Conservation (phyloP, 2,797 vertebrate species). For the Sebastes miniatus region DNA sequence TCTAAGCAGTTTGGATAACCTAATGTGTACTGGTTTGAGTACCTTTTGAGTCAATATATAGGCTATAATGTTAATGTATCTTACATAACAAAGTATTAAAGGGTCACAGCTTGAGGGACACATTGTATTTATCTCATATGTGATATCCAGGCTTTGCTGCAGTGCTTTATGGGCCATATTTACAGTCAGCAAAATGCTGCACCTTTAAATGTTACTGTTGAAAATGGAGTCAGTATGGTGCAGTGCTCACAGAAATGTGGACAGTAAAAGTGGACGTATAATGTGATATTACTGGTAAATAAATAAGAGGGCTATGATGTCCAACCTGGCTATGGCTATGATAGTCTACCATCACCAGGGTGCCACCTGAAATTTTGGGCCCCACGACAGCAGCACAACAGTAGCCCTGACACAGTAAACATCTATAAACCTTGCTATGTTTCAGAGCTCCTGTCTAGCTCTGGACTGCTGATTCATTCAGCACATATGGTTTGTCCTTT, state of each 20-base stretch:
- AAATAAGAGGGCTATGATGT: background rate
- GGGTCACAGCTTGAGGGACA: background rate
- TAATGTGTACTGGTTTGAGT: background rate
- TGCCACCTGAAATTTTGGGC: background rate
- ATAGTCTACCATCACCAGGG: background rate
- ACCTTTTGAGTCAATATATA: background rate
- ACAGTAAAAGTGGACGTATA: background rate
- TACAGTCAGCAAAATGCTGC: background rate
- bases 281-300: background rate
- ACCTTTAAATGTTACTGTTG: background rate
- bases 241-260: background rate
- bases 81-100: background rate
- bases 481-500: background rate
- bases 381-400: constrained; percentile 11
- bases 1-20: background rate
- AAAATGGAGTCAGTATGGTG: background rate
- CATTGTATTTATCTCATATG: background rate
- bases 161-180: background rate
- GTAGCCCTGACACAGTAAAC: constrained; percentile 10
- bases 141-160: background rate
- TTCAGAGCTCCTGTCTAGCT: background rate
- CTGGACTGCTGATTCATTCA: constrained; percentile 37
- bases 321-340: no score
- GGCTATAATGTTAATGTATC: background rate
- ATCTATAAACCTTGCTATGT: background rate